These are phyloP conservation scores for Sturnira hondurensis DNA, from an alignment of 2,113 vertebrate genomes.

Conservation along the genomic window DNA sequence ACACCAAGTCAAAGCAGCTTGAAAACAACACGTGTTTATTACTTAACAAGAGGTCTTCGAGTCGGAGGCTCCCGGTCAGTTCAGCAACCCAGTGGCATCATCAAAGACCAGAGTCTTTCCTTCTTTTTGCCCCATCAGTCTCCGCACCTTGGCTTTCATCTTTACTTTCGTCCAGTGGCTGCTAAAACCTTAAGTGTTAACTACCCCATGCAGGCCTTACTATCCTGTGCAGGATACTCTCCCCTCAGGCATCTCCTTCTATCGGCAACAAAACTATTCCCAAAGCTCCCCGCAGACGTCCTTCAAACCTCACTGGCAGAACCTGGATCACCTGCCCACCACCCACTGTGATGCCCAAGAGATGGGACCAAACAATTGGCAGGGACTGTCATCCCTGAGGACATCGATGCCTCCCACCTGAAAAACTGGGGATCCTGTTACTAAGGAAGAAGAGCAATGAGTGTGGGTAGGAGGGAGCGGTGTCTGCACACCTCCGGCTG, in stretches of 20 bases:
- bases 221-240: background rate
- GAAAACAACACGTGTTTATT: background rate
- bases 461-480: background rate
- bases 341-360: background rate
- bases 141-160: background rate
- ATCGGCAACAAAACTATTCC: background rate
- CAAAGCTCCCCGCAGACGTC: background rate
- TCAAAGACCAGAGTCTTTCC: too few relatives aligned
- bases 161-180: background rate
- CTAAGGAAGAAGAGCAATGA: background rate
- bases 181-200: background rate
- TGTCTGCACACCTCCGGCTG: too few relatives aligned
- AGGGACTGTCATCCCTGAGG: background rate
- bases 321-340: background rate
- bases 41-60: background rate
- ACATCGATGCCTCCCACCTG: background rate
- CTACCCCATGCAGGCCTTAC: too few relatives aligned
- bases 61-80: background rate
- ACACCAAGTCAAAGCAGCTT: accelerated
- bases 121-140: background rate
- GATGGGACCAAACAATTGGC: background rate
- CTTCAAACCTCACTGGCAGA: background rate
- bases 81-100: background rate
- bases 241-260: background rate
- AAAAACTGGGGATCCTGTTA: background rate